Percentiles rank a stretch among this genome's conserved stretches.
Evolutionary conservation across 2,888 invertebrate genomes (phyloP).

Genomic region (Nephrocerus scutellatus): DNA sequence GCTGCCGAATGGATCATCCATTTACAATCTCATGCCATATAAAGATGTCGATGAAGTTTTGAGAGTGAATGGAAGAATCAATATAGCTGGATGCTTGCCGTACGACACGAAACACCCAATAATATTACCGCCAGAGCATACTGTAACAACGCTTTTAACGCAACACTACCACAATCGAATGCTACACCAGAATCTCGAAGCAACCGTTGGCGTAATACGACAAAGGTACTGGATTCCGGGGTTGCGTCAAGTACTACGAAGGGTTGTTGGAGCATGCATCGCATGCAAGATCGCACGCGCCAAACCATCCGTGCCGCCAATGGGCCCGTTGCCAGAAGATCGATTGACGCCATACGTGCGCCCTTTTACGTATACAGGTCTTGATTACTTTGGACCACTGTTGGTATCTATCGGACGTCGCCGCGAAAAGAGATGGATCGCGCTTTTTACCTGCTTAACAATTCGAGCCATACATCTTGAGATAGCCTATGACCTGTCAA

Average conservation of each 20-base stretch:
- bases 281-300: constrained; percentile 11
- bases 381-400: constrained; percentile 16
- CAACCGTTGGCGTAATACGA: too few species aligned
- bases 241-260: constrained; percentile 11
- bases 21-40: too few species aligned
- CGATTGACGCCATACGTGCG: constrained; percentile 2
- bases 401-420: constrained; percentile 10
- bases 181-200: too few species aligned
- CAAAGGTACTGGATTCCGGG: too few species aligned
- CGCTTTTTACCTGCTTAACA: constrained; percentile 13
- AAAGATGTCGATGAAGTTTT: too few species aligned
- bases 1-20: too few species aligned
- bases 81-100: too few species aligned
- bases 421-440: constrained; percentile 13
- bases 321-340: constrained; percentile 15
- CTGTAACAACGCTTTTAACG: too few species aligned
- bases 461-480: constrained; percentile 16
- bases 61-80: too few species aligned
- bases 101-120: too few species aligned
- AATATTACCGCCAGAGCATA: too few species aligned
- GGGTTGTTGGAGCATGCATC: constrained; percentile 6
- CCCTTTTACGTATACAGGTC: constrained; percentile 17
- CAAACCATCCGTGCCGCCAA: constrained; percentile 17
- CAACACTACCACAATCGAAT: too few species aligned
- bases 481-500: constrained; percentile 17